Percentiles rank a stretch among this genome's conserved stretches.
Conservation (phyloP, 2,113 vertebrate species). For the Condylura cristata region DNA sequence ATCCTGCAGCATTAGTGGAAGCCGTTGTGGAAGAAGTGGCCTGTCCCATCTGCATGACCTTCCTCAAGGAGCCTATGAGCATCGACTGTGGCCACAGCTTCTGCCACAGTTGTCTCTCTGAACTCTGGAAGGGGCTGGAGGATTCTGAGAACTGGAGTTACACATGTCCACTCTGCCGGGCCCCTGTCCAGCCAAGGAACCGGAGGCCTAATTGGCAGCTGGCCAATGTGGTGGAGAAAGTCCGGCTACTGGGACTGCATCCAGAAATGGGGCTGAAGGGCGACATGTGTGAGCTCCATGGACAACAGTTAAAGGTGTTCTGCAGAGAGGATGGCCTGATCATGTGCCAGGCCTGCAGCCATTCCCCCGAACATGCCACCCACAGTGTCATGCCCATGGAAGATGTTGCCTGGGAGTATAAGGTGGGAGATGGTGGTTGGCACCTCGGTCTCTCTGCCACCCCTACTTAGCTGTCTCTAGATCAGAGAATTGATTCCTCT, state of each 20-base stretch:
- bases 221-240: conserved; percentile 87
- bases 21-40: conserved; percentile 64
- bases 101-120: conserved; percentile 64
- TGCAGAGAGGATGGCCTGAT: conserved; percentile 62
- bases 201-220: conserved; percentile 88
- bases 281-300: conserved; percentile 41
- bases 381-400: conserved; percentile 59
- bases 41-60: conserved; percentile 71
- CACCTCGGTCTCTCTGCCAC: neutral
- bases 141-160: conserved; percentile 48
- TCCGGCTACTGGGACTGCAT: conserved; percentile 79
- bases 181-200: conserved; percentile 28
- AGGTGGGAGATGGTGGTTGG: conserved; percentile 35
- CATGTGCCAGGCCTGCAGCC: conserved; percentile 47
- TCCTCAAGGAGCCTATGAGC: conserved; percentile 68
- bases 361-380: conserved; percentile 34
- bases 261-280: conserved; percentile 38
- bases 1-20: conserved; percentile 42
- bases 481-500: neutral
- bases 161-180: conserved; percentile 62
- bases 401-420: conserved; percentile 69
- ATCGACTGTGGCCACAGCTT: conserved; percentile 68
- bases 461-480: neutral
- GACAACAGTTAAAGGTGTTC: conserved; percentile 52
- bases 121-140: conserved; percentile 58